Evolutionary conservation across 2,888 invertebrate species (phyloP).

Genomic region (Gandaritis pyraliata): DNA sequence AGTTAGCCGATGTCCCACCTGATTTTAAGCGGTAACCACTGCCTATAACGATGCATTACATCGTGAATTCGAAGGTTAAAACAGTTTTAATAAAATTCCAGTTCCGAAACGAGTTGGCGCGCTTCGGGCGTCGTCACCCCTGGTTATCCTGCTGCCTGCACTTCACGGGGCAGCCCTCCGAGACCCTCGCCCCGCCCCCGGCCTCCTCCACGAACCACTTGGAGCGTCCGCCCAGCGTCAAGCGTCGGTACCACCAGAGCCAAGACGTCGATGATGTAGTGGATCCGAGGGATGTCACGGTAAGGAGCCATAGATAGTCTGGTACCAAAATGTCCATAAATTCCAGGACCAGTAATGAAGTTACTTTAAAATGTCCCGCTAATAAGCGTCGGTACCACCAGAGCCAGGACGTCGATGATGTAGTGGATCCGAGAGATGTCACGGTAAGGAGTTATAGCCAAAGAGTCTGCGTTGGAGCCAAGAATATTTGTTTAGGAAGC

Average conservation of each 20-base stretch:
- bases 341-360: too few relatives aligned
- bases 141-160: constrained; percentile 77
- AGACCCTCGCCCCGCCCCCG: constrained; percentile 53
- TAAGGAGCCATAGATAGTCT: constrained; percentile 43
- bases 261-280: constrained; percentile 67
- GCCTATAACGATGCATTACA: too few relatives aligned
- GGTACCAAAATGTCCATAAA: too few relatives aligned
- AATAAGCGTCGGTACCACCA: not conserved
- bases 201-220: constrained; percentile 68
- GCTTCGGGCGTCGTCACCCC: constrained; percentile 70
- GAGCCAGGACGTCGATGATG: not conserved
- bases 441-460: too few relatives aligned
- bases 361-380: too few relatives aligned
- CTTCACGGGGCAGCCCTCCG: constrained; percentile 60
- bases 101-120: constrained; percentile 79
- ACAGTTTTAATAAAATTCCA: constrained; percentile 39
- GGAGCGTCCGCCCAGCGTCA: constrained; percentile 69
- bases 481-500: too few relatives aligned
- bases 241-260: constrained; percentile 73
- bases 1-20: too few relatives aligned
- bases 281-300: constrained; percentile 76
- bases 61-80: not conserved
- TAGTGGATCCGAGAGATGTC: not conserved
- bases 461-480: too few relatives aligned
- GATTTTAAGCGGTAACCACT: too few relatives aligned